Conservation (phyloP, 2,888 invertebrate genomes). For the Molorchus minor region DNA sequence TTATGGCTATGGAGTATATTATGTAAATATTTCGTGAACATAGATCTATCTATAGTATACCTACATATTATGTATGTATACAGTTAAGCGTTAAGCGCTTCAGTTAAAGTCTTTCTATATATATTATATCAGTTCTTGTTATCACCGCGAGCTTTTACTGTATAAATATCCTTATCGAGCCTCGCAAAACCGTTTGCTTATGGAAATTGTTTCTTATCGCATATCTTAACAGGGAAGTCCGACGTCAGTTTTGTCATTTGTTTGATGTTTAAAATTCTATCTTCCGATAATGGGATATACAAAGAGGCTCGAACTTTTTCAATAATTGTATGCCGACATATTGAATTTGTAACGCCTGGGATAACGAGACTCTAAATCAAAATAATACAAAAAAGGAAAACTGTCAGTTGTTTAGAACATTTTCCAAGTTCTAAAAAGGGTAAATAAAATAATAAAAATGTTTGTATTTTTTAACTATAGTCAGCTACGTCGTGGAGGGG, state of each 20-base stretch:
- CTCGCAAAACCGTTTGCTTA: constrained; percentile 40
- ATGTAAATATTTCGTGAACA: constrained; percentile 14
- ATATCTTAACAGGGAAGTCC: constrained; percentile 34
- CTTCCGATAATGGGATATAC: constrained; percentile 16
- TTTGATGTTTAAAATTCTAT: constrained; percentile 34
- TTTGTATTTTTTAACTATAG: too few relatives aligned
- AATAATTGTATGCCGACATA: constrained; percentile 8
- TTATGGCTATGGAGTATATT: constrained; percentile 2
- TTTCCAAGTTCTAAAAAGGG: too few relatives aligned
- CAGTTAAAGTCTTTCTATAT: constrained; percentile 21
- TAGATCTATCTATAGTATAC: too few relatives aligned
- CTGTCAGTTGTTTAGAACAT: too few relatives aligned
- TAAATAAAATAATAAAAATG: too few relatives aligned
- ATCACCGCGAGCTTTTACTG: constrained; percentile 41
- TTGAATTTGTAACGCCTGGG: constrained; percentile 5
- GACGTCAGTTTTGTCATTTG: constrained; percentile 38
- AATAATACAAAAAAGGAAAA: too few relatives aligned
- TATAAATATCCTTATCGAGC: constrained; percentile 38
- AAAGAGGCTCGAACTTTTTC: constrained; percentile 11
- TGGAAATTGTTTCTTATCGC: constrained; percentile 48
- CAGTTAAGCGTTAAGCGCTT: constrained; percentile 1
- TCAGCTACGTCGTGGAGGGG: too few relatives aligned
- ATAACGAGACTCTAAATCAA: too few relatives aligned
- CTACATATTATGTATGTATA: constrained; percentile 5
- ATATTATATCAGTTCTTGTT: constrained; percentile 35